Evolutionary conservation across 2,888 invertebrate genomes (phyloP).

Genomic region (Melinaea marsaeus): DNA sequence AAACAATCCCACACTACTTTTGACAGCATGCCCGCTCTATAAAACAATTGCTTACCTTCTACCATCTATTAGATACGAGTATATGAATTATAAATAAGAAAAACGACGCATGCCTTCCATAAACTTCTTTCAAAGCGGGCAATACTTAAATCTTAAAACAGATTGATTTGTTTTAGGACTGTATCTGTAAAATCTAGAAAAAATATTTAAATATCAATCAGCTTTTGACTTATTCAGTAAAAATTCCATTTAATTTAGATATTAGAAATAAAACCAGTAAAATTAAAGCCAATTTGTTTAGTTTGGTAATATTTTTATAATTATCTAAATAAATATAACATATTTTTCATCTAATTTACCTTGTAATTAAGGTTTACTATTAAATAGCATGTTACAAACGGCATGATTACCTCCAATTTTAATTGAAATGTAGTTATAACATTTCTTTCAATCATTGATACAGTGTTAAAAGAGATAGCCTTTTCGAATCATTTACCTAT

Average conservation of each 20-base stretch:
- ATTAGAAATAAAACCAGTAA: not conserved
- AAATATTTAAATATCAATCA: not conserved
- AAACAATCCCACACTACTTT: slow-evolving; percentile 12
- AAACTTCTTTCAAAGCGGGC: slow-evolving; percentile 19
- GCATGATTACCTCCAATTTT: no score
- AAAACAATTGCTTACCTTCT: slow-evolving; percentile 14
- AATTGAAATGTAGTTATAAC: no score
- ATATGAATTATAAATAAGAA: slow-evolving; percentile 28
- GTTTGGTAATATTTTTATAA: no score
- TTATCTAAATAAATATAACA: no score
- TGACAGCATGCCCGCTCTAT: slow-evolving; percentile 13
- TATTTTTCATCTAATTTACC: no score
- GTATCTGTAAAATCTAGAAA: not conserved
- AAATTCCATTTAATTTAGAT: not conserved
- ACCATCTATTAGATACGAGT: slow-evolving; percentile 16
- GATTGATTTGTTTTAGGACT: not conserved
- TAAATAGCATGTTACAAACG: no score
- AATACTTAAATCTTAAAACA: slow-evolving; percentile 22
- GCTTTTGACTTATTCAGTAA: not conserved
- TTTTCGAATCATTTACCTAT: no score
- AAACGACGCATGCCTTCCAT: slow-evolving; percentile 19
- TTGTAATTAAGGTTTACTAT: no score
- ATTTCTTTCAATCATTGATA: no score
- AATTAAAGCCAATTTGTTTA: no score
- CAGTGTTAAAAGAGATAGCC: no score